phyloP scores from a whole-genome alignment of 2,113 vertebrate genomes.

The Parotia lawesii region DNA sequence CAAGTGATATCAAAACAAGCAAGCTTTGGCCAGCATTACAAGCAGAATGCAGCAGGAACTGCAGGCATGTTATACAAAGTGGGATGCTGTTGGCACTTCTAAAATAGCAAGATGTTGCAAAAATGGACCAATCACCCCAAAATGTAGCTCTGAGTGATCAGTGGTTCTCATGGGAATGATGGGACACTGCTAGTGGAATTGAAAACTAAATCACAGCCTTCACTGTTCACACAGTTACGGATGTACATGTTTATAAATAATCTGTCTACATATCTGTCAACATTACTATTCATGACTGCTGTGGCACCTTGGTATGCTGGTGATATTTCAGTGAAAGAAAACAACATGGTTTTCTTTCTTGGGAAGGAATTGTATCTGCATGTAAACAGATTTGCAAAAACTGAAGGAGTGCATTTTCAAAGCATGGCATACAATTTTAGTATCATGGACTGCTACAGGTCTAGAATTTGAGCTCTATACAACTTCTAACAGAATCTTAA shows the following conservation, averaged over 20 bases:
- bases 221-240: background rate
- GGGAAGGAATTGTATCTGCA: conserved; percentile 58
- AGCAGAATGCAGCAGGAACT: conserved; percentile 9
- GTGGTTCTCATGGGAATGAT: conserved; percentile 32
- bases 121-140: conserved; percentile 54
- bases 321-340: conserved; percentile 75
- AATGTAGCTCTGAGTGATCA: conserved; percentile 35
- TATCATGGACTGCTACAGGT: background rate
- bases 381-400: conserved; percentile 53
- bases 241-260: conserved; percentile 51
- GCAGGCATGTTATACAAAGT: background rate
- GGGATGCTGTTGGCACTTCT: background rate
- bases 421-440: background rate
- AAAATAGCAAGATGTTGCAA: conserved; percentile 10
- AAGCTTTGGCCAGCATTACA: conserved; percentile 18
- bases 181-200: conserved; percentile 16
- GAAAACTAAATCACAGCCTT: conserved; percentile 53
- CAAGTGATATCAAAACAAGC: conserved; percentile 32
- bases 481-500: background rate
- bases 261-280: conserved; percentile 42
- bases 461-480: background rate
- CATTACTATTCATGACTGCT: conserved; percentile 50
- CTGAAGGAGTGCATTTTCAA: background rate
- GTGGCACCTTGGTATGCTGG: conserved; percentile 66
- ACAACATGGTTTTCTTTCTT: conserved; percentile 63